Conservation (phyloP, 2,113 vertebrate species). For the Alethe diademata region DNA sequence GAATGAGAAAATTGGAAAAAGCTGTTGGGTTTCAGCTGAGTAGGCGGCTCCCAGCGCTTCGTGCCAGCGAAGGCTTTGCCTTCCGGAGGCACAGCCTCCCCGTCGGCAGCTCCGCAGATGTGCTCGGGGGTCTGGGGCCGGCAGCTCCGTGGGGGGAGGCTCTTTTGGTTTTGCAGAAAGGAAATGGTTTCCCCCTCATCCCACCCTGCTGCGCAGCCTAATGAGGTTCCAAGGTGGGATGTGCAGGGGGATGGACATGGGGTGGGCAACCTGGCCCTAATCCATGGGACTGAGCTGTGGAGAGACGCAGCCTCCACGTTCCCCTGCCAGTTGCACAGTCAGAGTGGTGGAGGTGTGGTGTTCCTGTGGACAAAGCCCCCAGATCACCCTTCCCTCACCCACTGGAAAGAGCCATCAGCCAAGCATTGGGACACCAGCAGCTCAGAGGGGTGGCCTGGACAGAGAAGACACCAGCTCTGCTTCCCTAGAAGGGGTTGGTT, state of each 20-base stretch:
- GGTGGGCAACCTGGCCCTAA: not conserved
- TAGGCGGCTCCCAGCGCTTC: slow-evolving; percentile 22
- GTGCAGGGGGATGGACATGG: not conserved
- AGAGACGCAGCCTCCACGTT: not conserved
- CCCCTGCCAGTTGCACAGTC: rapidly evolving
- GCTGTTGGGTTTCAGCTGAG: slow-evolving; percentile 59
- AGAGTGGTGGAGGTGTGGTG: not conserved
- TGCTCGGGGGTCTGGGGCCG: not conserved
- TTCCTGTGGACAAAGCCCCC: not conserved
- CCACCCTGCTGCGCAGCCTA: not conserved
- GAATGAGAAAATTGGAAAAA: slow-evolving; percentile 61
- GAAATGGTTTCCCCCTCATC: not conserved
- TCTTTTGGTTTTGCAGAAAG: slow-evolving; percentile 21
- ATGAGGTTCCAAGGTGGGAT: not conserved
- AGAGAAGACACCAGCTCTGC: not conserved
- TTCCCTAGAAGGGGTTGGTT: not conserved
- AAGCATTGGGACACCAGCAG: rapidly evolving
- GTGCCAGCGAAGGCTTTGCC: slow-evolving; percentile 51
- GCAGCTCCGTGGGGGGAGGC: not conserved
- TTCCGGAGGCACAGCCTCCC: slow-evolving; percentile 57
- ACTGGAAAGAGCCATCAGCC: not conserved
- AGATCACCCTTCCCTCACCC: not conserved
- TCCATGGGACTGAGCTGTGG: not conserved
- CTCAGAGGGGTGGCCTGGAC: not conserved
- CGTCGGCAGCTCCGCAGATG: slow-evolving; percentile 18